Base-by-base conservation (phyloP, 2,797 vertebrate species). In the Pitangus sulphuratus region DNA sequence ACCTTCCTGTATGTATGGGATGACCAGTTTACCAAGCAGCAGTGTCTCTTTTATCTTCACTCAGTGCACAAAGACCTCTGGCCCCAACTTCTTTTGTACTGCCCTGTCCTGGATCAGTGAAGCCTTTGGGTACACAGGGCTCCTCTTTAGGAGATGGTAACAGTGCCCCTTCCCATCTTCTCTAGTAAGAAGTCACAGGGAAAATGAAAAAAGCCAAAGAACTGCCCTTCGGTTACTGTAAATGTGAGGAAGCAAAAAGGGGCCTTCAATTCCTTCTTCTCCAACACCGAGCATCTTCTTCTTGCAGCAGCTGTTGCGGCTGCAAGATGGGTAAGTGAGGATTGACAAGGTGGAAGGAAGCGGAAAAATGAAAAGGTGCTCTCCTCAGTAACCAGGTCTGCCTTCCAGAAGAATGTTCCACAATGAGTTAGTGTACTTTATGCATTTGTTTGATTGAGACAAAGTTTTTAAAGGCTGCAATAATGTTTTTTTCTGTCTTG, bases 401-500 rank as follows among this genome's bases (percentile, higher is more conserved):
- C 40, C 68, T 71, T 57, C 21, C 56, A 87, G 40, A 39, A 42
- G 7, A 2, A 10, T 33, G 18, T 39, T 82, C 57, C 20, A 48
- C 8, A 37, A 25, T 30, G 17, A 80, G n/a, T 61, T 58, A 57
- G 21, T 20, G 28, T 30, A 33, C 28, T 66, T 89, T 12, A 50
- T 3, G 1, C 10, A 20, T 14, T 31, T 44, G 39, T 61, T 75
- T 72, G 66, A 90, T 14, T 42, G 61, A 94, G 70, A 95, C 2
- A 11, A 90, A 90, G 58, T 80, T 94, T 84, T 83, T 48, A 60
- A 66, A 74, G 56, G 31, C 14, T 85, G 51, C 7, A 82, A 82
- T 30, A 62, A 26, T 35, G 25, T 24, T 69, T 86, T 85, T 93
- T 64, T 86, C 12, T 80, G 80, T 82, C 84, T 94, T 84, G 60